A percentile compares a stretch with the other conserved stretches of the same genome.
These are phyloP conservation scores for Chaenocephalus aceratus DNA, from an alignment of 2,113 vertebrate genomes.

Conservation along the genomic window DNA sequence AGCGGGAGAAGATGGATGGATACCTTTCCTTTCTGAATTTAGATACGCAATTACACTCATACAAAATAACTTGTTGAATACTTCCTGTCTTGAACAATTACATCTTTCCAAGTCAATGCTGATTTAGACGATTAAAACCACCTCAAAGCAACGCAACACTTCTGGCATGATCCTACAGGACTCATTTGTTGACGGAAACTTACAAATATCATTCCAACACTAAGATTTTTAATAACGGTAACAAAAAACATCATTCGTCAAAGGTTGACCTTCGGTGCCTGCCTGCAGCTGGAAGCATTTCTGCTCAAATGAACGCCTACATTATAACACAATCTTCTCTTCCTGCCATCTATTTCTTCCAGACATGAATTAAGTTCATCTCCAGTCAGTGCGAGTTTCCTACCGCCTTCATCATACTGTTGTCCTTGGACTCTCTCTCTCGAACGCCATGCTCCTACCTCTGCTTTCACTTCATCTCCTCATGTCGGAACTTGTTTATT, in stretches of 20 bases:
- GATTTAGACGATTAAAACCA: too few relatives aligned
- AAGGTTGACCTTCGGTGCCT: not conserved
- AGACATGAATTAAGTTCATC: slow-evolving; percentile 26
- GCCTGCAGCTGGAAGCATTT: not conserved
- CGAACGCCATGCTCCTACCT: not conserved
- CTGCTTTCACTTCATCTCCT: not conserved
- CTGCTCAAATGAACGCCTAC: slow-evolving; percentile 1
- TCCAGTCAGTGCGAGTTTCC: slow-evolving; percentile 9
- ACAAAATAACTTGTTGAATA: not conserved
- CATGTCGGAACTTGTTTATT: not conserved
- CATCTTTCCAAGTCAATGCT: not conserved
- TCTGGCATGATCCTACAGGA: too few relatives aligned
- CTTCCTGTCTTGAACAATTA: not conserved
- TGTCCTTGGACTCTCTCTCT: slow-evolving; percentile 2
- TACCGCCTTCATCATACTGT: not conserved
- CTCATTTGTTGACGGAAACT: not conserved
- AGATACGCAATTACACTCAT: not conserved
- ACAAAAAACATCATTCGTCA: not conserved
- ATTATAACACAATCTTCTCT: not conserved
- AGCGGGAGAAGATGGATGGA: too few relatives aligned
- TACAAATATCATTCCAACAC: not conserved
- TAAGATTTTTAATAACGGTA: too few relatives aligned
- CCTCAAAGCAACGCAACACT: not conserved
- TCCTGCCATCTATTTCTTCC: slow-evolving; percentile 11
- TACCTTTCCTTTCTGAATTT: not conserved